These are phyloP conservation scores for Tyrannus savana DNA, from an alignment of 2,113 vertebrate species.

Conservation along the genomic window DNA sequence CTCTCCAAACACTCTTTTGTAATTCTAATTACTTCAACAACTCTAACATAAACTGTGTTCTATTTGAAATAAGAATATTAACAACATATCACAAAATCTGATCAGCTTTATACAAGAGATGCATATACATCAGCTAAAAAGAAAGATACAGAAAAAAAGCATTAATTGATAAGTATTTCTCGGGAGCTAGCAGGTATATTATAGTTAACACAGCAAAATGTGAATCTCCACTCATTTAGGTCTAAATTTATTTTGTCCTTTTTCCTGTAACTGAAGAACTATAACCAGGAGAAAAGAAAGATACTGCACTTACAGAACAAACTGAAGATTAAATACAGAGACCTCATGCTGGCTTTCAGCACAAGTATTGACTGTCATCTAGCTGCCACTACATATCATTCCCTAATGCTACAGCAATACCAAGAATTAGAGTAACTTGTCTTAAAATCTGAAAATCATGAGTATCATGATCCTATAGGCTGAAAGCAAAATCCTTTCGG, in stretches of 20 bases:
- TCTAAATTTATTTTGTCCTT: background rate
- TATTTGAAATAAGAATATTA: background rate
- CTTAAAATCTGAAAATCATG: background rate
- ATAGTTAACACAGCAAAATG: background rate
- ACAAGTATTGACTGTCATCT: background rate
- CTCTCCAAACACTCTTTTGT: background rate
- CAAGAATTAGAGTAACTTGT: background rate
- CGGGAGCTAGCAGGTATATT: background rate
- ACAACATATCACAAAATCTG: background rate
- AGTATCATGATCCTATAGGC: background rate
- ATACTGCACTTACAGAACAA: background rate
- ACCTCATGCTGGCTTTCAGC: background rate
- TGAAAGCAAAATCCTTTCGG: background rate
- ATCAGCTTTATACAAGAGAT: background rate
- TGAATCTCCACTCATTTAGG: background rate
- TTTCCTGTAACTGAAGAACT: background rate
- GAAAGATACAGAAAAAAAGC: background rate
- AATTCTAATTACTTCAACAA: background rate
- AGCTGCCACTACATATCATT: background rate
- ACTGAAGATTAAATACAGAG: background rate
- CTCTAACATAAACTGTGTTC: background rate
- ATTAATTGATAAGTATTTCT: background rate
- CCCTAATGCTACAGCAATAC: background rate
- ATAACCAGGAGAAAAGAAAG: background rate
- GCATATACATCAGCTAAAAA: background rate